Evolutionary conservation across 1,140 invertebrate genomes (phyloP), one percentile per base, ranked within the genome.

Genomic region (Meloidogyne floridensis): DNA sequence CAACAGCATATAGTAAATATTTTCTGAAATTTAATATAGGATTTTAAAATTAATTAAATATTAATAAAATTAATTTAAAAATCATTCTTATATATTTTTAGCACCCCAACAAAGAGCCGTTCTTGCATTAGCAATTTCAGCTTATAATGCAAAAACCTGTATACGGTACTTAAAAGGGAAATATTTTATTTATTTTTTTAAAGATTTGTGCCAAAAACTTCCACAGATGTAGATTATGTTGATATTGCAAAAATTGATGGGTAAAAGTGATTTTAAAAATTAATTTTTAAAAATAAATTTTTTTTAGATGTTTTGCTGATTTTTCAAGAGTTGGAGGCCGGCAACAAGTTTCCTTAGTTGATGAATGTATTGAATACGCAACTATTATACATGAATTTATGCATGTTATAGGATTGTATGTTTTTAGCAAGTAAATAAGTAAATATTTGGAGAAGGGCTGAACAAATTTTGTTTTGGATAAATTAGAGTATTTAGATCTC

Each of bases 341-440:
- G 11, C 88, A 89, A 75, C 86, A 90, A 73, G 88, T 89, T 43
- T 89, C 87, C 6, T 82, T 89, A 56, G 87, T 89, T n/a, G 89
- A 89, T 78, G 88, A 89, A 82, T 89, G 88, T 71, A 84, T 89
- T 51, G 89, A 89, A 70, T 89, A 90, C 80, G 83, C 88, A 42
- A 89, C 88, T 11, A 85, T 90, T 18, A 90, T 89, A 42, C 88
- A 89, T 77, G 88, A 88, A 82, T 83, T 89, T 71, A 89, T 89
- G 88, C 88, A 89, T 82, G 89, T 89, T 43, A 89, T 89, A 75
- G 88, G 88, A 20, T 89, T 89, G 77, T 79, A 70, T 43, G 43
- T 13, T 13, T 65, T 65, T 65, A 6, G 47, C 32, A 32, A 32
- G 2, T 32, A 32, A 32, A 32, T 32, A 32, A 32, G 32, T 32